These are phyloP conservation scores for Potamarius usumacintae DNA, from an alignment of 2,113 vertebrate genomes.

Conservation along the genomic window DNA sequence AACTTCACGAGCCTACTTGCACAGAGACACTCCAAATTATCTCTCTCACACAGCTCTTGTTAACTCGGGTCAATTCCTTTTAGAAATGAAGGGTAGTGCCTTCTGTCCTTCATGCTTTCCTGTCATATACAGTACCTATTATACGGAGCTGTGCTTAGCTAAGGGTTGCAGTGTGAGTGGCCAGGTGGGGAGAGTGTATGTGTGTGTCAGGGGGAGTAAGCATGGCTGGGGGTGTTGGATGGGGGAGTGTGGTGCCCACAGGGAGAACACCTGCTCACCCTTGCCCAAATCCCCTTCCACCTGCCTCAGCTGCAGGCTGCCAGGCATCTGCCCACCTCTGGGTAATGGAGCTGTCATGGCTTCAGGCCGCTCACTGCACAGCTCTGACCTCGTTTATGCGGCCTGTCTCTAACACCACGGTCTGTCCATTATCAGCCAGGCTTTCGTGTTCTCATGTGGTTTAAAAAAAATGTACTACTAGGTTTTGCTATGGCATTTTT, in stretches of 20 bases:
- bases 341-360: slow-evolving; percentile 60
- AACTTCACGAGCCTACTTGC: neutral
- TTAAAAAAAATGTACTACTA: neutral
- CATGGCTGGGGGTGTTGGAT: slow-evolving; percentile 47
- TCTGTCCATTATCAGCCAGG: slow-evolving; percentile 33
- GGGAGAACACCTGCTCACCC: slow-evolving; percentile 61
- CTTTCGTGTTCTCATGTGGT: neutral
- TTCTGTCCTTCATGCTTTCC: slow-evolving; percentile 22
- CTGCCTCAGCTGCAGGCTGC: slow-evolving; percentile 56
- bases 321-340: slow-evolving; percentile 62
- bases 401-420: slow-evolving; percentile 46
- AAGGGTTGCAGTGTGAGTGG: slow-evolving; percentile 31
- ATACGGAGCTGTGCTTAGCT: slow-evolving; percentile 9
- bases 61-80: neutral
- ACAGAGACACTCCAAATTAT: neutral
- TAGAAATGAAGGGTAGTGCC: slow-evolving; percentile 2
- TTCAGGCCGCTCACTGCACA: slow-evolving; percentile 53
- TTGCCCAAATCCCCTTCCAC: slow-evolving; percentile 43
- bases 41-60: neutral
- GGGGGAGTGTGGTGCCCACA: slow-evolving; percentile 46
- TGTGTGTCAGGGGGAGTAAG: slow-evolving; percentile 44
- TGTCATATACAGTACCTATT: slow-evolving; percentile 13
- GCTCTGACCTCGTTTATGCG: slow-evolving; percentile 53
- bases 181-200: slow-evolving; percentile 50
- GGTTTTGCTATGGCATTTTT: neutral